Evolutionary conservation across 2,888 invertebrate genomes (phyloP).

Genomic region (Penaeus monodon): DNA sequence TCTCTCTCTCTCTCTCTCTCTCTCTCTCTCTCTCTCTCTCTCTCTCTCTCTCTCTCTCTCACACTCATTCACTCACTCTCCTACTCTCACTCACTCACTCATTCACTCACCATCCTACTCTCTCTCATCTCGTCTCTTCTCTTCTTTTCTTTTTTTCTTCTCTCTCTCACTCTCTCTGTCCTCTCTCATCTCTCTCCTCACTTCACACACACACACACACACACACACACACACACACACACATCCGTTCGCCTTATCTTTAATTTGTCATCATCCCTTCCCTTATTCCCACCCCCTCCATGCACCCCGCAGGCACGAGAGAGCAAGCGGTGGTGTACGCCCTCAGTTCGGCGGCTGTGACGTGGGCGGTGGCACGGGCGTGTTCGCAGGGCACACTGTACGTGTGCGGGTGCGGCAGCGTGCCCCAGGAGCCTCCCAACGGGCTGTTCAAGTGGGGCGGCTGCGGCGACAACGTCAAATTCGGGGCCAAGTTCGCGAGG

Average conservation of each 20-base stretch:
- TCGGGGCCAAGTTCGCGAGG: conserved; percentile 80
- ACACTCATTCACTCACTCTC: too few relatives aligned
- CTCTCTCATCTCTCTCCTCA: too few relatives aligned
- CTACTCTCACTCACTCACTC: too few relatives aligned
- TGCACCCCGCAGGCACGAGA: conserved; percentile 77
- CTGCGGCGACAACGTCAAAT: conserved; percentile 84
- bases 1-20: too few relatives aligned
- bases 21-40: too few relatives aligned
- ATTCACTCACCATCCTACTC: too few relatives aligned
- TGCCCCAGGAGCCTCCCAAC: conserved; percentile 79
- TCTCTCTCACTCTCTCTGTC: too few relatives aligned
- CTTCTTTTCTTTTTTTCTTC: too few relatives aligned
- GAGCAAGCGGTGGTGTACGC: conserved; percentile 90
- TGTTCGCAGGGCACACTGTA: conserved; percentile 82
- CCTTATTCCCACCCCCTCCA: conserved; percentile 10
- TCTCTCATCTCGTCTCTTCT: too few relatives aligned
- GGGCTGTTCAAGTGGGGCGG: conserved; percentile 88
- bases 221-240: conserved; percentile 2
- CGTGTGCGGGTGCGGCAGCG: conserved; percentile 83
- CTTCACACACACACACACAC: too few relatives aligned
- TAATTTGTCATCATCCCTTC: neutral
- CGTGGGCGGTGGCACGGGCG: conserved; percentile 82
- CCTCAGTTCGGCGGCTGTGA: conserved; percentile 83
- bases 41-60: too few relatives aligned
- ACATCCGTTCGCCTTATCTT: neutral